Evolutionary conservation across 2,888 invertebrate species (phyloP).

Genomic region (Cephus spinipes): DNA sequence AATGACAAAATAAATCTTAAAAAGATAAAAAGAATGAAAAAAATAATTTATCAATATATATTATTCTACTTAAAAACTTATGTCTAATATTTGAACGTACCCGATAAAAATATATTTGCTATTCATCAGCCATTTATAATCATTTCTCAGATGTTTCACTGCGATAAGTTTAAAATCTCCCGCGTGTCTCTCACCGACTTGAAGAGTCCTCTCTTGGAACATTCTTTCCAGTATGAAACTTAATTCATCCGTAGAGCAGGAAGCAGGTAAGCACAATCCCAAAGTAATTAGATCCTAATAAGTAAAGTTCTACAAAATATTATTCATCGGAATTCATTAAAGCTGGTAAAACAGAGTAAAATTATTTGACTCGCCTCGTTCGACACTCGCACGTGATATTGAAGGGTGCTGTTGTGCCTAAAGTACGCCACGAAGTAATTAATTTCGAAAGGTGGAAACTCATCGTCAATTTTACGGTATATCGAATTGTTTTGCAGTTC

Average conservation of each 20-base stretch:
- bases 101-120: constrained; percentile 56
- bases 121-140: constrained; percentile 52
- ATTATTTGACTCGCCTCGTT: constrained; percentile 60
- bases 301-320: constrained; percentile 9
- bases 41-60: background rate
- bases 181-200: constrained; percentile 59
- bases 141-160: constrained; percentile 56
- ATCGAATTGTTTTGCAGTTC: constrained; percentile 49
- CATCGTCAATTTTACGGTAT: constrained; percentile 50
- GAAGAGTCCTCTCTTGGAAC: constrained; percentile 53
- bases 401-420: constrained; percentile 65
- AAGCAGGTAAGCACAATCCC: constrained; percentile 70
- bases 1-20: constrained; percentile 43
- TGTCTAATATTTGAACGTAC: constrained; percentile 47
- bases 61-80: background rate
- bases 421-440: constrained; percentile 63
- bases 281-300: constrained; percentile 67
- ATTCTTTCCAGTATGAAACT: constrained; percentile 51
- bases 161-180: constrained; percentile 56
- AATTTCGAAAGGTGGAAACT: constrained; percentile 64
- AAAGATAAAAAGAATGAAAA: background rate
- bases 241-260: constrained; percentile 65
- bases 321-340: background rate
- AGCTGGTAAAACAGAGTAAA: background rate
- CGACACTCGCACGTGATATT: constrained; percentile 61